These are phyloP conservation scores for Pangasius larnaudii DNA, from an alignment of 2,797 vertebrate species.

Conservation along the genomic window DNA sequence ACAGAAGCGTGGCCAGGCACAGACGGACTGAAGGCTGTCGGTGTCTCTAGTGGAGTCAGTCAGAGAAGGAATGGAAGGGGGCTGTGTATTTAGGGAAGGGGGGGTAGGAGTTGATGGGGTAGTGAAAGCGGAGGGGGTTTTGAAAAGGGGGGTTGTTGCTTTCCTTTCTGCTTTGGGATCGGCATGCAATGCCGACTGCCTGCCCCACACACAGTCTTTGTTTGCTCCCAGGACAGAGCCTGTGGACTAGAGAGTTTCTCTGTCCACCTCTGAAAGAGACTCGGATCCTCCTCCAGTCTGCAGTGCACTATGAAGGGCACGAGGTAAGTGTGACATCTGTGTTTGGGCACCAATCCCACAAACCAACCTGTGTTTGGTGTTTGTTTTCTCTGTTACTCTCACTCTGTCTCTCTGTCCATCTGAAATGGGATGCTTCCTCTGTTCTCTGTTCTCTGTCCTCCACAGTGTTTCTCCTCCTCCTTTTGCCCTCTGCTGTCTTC, in stretches of 20 bases:
- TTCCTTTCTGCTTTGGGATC: conserved; percentile 64
- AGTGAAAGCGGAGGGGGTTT: conserved; percentile 62
- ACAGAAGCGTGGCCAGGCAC: conserved; percentile 72
- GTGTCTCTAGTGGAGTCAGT: conserved; percentile 64
- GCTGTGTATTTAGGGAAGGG: conserved; percentile 66
- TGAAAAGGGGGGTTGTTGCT: conserved; percentile 59
- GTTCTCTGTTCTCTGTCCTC: conserved; percentile 64
- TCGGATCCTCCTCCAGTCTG: conserved; percentile 58
- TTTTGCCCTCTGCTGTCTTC: conserved; percentile 67
- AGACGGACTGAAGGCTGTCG: conserved; percentile 63
- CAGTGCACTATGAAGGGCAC: conserved; percentile 76
- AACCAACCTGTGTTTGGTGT: conserved; percentile 14
- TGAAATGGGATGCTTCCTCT: conserved; percentile 68
- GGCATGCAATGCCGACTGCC: conserved; percentile 65
- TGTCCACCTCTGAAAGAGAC: conserved; percentile 69
- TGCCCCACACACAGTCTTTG: conserved; percentile 76
- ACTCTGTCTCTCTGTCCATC: conserved; percentile 52
- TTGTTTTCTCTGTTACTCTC: conserved; percentile 51
- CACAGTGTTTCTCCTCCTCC: conserved; percentile 51
- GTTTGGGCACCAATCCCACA: conserved; percentile 18
- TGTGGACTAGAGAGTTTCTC: conserved; percentile 70
- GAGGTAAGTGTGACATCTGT: conserved; percentile 75
- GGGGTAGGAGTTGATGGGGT: conserved; percentile 70
- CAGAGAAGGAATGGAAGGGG: conserved; percentile 66
- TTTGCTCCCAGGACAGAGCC: conserved; percentile 72